Base-by-base conservation (phyloP, 2,113 vertebrate genomes). In the Dermatemys mawii region DNA sequence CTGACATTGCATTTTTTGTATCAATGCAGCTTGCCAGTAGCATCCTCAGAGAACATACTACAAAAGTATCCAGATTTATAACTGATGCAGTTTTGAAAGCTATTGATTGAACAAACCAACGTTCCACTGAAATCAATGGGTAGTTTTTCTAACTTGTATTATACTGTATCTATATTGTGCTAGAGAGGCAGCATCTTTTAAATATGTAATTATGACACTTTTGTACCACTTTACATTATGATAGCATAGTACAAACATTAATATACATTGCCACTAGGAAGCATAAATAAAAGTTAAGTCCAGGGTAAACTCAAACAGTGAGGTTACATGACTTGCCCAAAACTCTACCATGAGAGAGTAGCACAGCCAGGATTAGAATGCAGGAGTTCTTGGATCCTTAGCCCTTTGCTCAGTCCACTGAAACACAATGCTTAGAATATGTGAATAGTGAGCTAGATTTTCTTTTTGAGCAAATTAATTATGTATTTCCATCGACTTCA, bases 141-240 rank as follows among this genome's bases (percentile, higher is more conserved):
- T 57, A 60, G 55, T 67, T 19, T 67, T 67, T 35, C 35, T 67
- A 67, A 67, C 60, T 35, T 67, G 35, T 67, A 67, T 67, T n/a
- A n/a, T n/a, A n/a, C n/a, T 67, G 16, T 67, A 67, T 67, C 32
- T n/a, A 67, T 67, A 67, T 32, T n/a, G 35, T 67, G 16, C 35
- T n/a, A n/a, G 14, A 67, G 16, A 9, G 32, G 14, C 60, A 67
- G 60, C 35, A 67, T 67, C 60, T 96, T 95, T 94, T 92, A 92
- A 94, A 92, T 84, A 92, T 32, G 54, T 90, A 95, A 95, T 95
- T 97, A 94, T 97, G 27, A 60, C 27, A 60, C 14, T 60, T 32
- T 96, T 96, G 87, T 94, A 95, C 94, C 92, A 96, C 92, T 49
- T 94, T 93, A 63, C 95, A 93, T 95, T 96, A 95, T 90, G 87